Base-by-base conservation (phyloP, 2,113 vertebrate genomes). In the Myotis davidii region DNA sequence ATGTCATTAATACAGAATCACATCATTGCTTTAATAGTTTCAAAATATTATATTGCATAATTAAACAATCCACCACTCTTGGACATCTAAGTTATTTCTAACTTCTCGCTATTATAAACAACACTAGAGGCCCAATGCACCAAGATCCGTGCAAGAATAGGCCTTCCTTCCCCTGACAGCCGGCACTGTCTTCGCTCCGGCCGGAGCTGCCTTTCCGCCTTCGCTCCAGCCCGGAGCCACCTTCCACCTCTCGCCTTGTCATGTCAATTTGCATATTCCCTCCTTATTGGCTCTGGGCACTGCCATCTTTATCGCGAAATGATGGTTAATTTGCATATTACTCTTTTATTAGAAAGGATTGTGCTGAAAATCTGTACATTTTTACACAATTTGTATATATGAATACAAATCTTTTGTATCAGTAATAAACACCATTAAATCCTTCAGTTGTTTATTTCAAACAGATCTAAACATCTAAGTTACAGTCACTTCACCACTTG, bases 1-100 rank as follows among this genome's bases (percentile, higher is more conserved):
- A 90, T 86, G 6, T 42, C 25, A 83, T 74, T 88, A 95, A 42
- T 79, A 93, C 29, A 92, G 5, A 95, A 79, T 83, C 20, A 29
- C 50, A 92, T 29, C 27, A 91, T 1, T 56, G 32, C 45, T 86
- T 78, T 83, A 95, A 79, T 23, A 21, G 34, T 50, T 83, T 93
- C 29, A 91, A 88, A 65, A 74, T 45, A 91, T 50, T 83, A 65
- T 77, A 72, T 6, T 56, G 18, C 39, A 48, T 42, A 90, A 90
- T 93, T 52, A 90, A 90, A 83, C 17, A 17, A 85, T 45, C 10
- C 42, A 18, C 7, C 74, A 64, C 42, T 82, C 74, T 83, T 85
- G 9, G 52, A n/a, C 11, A 70, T 81, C 61, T 65, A 89, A 27
- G 34, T 86, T 45, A 94, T 12, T 88, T 93, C 2, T 52, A 61